Evolutionary conservation across 2,888 invertebrate genomes (phyloP).

Genomic region (Erannis defoliaria): DNA sequence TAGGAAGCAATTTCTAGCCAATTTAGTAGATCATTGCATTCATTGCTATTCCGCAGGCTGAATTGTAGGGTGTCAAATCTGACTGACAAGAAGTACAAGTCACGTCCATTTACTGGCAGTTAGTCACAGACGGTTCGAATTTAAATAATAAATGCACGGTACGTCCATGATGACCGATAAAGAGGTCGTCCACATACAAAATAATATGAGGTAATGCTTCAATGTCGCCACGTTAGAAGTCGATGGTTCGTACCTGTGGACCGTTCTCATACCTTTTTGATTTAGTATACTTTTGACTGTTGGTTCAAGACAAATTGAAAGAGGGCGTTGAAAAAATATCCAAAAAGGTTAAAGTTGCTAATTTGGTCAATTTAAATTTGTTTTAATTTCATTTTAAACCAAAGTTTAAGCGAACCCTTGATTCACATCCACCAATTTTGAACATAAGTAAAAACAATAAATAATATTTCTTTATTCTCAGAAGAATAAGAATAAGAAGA

Average conservation of each 20-base stretch:
- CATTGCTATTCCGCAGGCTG: conserved; percentile 7
- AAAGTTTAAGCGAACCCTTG: too few relatives aligned
- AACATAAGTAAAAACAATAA: too few relatives aligned
- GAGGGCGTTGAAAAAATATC: not conserved
- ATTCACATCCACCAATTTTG: too few relatives aligned
- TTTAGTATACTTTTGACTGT: conserved; percentile 7
- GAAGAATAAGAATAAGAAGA: too few relatives aligned
- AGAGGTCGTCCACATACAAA: conserved; percentile 68
- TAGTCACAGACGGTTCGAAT: conserved; percentile 71
- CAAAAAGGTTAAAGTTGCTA: not conserved
- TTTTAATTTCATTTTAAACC: too few relatives aligned
- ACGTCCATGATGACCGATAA: conserved; percentile 81
- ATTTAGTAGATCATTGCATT: not conserved
- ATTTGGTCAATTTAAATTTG: too few relatives aligned
- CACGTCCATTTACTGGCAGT: conserved; percentile 61
- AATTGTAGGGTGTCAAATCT: conserved; percentile 51
- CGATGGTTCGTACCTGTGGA: conserved; percentile 43
- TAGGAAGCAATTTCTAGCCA: not conserved
- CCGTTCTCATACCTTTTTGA: conserved; percentile 10
- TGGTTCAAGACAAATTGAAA: not conserved
- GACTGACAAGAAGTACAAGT: conserved; percentile 46
- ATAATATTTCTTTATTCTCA: too few relatives aligned
- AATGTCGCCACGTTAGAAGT: conserved; percentile 59
- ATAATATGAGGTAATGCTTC: conserved; percentile 75
- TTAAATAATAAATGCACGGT: conserved; percentile 78